Base-by-base conservation (phyloP, 2,797 vertebrate genomes). In the Bryconaethiops microstoma region DNA sequence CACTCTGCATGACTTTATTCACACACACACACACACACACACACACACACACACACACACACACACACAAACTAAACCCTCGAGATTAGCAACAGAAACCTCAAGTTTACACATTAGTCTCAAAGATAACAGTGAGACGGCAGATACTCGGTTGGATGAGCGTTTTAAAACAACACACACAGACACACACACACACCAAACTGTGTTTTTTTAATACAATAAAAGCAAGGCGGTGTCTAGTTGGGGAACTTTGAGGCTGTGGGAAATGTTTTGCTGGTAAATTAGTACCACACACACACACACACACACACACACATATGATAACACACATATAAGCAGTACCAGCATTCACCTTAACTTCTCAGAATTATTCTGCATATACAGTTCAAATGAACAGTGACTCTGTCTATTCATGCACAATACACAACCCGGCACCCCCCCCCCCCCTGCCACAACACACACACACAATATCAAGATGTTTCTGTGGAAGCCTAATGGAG, bases 61-160 rank as follows among this genome's bases (percentile, higher is more conserved):
- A 69, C 55, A 75, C 59, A 75, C 52, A 74, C 62, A 67, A 42
- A 55, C 63, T 19, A 7, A 62, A 23, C 39, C 55, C 54, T 57
- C 71, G 72, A 70, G 25, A 10, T 50, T 55, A 76, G 55, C 74
- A 75, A 63, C 17, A 75, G 19, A 80, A 80, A 71, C 48, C 40
- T 64, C 64, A 81, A 81, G 55, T 59, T 74, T 72, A 81, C 54
- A 63, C 67, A 75, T 83, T 86, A 71, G 45, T 29, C 35, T 73
- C 73, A 86, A 87, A 82, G 65, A 79, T 84, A 80, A 82, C 74
- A 69, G 23, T 74, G 68, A 63, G 42, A 82, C 57, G 73, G 59
- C 39, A 39, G 62, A 77, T 55, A 57, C 23, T 25, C 2, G 48
- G 75, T 13, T 9, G 1, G 25, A 0, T 10, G 25, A 25, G 54